Percentiles rank a stretch among this genome's conserved stretches.
Evolutionary conservation across 2,797 vertebrate genomes (phyloP).

Genomic region (Chelon auratus): DNA sequence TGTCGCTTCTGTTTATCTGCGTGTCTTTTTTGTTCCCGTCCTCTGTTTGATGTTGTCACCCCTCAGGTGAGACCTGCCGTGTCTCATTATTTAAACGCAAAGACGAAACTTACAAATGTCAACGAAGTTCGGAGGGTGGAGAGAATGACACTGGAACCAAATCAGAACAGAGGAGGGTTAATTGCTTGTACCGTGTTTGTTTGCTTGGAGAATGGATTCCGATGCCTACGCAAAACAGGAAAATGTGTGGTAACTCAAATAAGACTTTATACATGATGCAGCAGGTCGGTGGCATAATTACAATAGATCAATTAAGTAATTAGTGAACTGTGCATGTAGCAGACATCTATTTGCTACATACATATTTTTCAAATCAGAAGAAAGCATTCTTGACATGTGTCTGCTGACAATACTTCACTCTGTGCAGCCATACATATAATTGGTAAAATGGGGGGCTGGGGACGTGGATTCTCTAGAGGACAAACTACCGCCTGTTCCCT

Average conservation of each 20-base stretch:
- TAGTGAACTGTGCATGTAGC: neutral
- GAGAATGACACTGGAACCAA: constrained; percentile 26
- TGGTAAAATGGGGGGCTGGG: neutral
- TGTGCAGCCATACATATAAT: constrained; percentile 38
- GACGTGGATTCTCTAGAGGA: constrained; percentile 11
- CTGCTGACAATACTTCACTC: constrained; percentile 51
- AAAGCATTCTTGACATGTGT: constrained; percentile 19
- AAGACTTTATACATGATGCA: constrained; percentile 20
- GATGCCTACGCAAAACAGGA: constrained; percentile 31
- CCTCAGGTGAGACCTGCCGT: constrained; percentile 20
- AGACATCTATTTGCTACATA: constrained; percentile 41
- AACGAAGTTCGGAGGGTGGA: constrained; percentile 5
- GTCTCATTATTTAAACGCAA: constrained; percentile 45
- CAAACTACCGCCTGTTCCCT: constrained; percentile 54
- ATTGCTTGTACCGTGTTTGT: constrained; percentile 63
- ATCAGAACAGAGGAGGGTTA: constrained; percentile 48
- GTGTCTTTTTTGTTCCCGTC: constrained; percentile 3
- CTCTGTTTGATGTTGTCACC: constrained; percentile 26
- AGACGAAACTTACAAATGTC: constrained; percentile 43
- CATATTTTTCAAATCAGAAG: constrained; percentile 21
- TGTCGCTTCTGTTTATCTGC: constrained; percentile 19
- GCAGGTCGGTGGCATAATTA: constrained; percentile 28
- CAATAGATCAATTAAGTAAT: constrained; percentile 34
- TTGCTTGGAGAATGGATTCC: constrained; percentile 35
- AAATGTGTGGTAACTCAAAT: constrained; percentile 28